Conservation (phyloP, 92 coral and sea anemone species). For the Bergia sp. region DNA sequence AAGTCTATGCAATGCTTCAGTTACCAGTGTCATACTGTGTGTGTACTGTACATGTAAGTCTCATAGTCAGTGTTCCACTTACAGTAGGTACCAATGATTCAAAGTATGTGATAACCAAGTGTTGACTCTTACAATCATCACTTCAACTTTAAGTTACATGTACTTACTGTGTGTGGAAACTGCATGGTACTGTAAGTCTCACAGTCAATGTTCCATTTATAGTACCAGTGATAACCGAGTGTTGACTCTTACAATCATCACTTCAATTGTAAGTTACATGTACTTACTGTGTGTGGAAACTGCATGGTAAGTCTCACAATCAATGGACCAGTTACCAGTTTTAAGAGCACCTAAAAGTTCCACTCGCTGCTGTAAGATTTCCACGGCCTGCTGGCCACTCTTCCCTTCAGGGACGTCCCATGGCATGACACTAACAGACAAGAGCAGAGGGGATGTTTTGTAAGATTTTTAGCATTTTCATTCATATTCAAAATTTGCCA, state of each 20-base stretch:
- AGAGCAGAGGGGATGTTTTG: not conserved
- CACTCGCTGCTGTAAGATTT: slow-evolving; percentile 80
- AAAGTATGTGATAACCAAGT: no score
- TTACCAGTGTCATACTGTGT: no score
- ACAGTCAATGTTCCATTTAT: not conserved
- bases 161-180: slow-evolving; percentile 68
- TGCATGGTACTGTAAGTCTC: slow-evolving; percentile 60
- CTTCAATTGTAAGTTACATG: no score
- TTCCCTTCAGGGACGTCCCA: slow-evolving; percentile 89
- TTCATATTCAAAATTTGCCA: no score
- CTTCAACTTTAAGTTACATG: no score
- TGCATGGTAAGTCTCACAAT: slow-evolving; percentile 91
- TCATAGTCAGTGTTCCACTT: slow-evolving; percentile 59
- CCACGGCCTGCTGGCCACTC: slow-evolving; percentile 92
- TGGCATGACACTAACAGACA: slow-evolving; percentile 74
- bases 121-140: no score
- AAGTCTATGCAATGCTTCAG: no score
- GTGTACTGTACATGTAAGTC: no score
- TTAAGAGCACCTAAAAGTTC: slow-evolving; percentile 91
- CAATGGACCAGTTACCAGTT: slow-evolving; percentile 90
- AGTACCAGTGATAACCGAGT: no score
- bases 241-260: no score
- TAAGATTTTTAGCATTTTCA: no score
- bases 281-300: slow-evolving; percentile 66
- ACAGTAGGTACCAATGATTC: slow-evolving; percentile 38